These are phyloP conservation scores for Archegozetes longisetosus DNA, from an alignment of 1,140 invertebrate species.

Conservation along the genomic window DNA sequence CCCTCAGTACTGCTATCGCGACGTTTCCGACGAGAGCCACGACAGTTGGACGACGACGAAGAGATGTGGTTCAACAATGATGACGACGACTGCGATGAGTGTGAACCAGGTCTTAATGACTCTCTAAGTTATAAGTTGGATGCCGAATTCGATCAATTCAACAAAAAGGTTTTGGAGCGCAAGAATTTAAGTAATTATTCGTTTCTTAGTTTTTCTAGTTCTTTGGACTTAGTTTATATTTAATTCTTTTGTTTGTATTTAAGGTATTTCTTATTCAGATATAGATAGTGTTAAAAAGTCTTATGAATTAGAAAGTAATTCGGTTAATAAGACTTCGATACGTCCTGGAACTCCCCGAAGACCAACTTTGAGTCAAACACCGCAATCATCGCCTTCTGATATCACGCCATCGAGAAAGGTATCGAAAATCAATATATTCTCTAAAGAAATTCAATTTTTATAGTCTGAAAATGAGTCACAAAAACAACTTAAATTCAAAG, in stretches of 20 bases:
- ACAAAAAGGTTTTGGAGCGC: background rate
- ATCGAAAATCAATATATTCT: background rate
- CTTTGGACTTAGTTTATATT: background rate
- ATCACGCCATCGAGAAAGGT: background rate
- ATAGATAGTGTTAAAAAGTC: background rate
- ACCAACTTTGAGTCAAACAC: background rate
- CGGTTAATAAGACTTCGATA: background rate
- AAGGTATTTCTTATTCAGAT: background rate
- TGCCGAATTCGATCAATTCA: background rate
- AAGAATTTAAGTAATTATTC: no score
- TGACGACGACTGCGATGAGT: conserved; percentile 65
- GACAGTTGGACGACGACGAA: conserved; percentile 88
- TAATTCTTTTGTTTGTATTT: background rate
- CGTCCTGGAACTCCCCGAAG: background rate
- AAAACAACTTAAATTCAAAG: no score
- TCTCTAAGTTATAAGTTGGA: background rate
- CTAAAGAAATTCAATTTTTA: no score
- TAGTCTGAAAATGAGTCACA: no score
- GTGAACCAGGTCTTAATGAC: background rate
- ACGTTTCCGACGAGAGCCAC: conserved; percentile 70
- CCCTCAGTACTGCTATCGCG: conserved; percentile 57
- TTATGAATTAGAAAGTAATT: background rate
- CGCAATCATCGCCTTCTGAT: background rate
- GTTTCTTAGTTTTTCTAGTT: no score
- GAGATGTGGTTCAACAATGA: conserved; percentile 98